Percentiles rank a stretch among this genome's conserved stretches.
Conservation (phyloP, 2,888 invertebrate species). For the Sinelater perroti region DNA sequence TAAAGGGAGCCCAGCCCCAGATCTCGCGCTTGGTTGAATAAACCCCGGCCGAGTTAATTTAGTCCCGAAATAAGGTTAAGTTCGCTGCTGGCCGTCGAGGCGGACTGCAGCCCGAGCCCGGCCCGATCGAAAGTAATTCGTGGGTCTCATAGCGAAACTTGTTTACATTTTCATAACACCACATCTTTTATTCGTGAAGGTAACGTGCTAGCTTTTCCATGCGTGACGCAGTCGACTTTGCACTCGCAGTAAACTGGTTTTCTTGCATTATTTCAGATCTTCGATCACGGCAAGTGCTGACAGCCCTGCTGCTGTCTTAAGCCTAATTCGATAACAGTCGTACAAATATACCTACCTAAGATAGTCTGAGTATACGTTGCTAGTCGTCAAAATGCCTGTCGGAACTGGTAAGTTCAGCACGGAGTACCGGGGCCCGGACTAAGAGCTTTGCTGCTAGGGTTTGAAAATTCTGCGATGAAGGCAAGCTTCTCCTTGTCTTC, state of each 20-base stretch:
- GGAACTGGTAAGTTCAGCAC: slow-evolving; percentile 30
- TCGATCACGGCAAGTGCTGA: slow-evolving; percentile 8
- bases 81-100: slow-evolving; percentile 6
- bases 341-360: slow-evolving; percentile 23
- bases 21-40: slow-evolving; percentile 16
- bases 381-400: slow-evolving; percentile 28
- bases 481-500: slow-evolving; percentile 85
- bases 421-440: background rate
- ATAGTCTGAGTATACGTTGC: slow-evolving; percentile 16
- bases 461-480: slow-evolving; percentile 76
- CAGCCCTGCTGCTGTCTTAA: slow-evolving; percentile 13
- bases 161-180: slow-evolving; percentile 15
- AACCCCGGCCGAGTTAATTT: slow-evolving; percentile 15
- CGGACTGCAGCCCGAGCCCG: background rate
- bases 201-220: slow-evolving; percentile 13
- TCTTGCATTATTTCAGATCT: slow-evolving; percentile 33
- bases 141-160: slow-evolving; percentile 6
- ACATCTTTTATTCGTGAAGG: background rate
- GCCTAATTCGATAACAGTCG: slow-evolving; percentile 5
- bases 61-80: slow-evolving; percentile 18
- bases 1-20: slow-evolving; percentile 3
- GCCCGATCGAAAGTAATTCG: slow-evolving; percentile 1
- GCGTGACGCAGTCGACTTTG: slow-evolving; percentile 27
- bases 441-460: slow-evolving; percentile 63
- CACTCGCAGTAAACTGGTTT: slow-evolving; percentile 32